Base-by-base conservation (phyloP, 2,888 invertebrate species). In the Thymelicus lineola region DNA sequence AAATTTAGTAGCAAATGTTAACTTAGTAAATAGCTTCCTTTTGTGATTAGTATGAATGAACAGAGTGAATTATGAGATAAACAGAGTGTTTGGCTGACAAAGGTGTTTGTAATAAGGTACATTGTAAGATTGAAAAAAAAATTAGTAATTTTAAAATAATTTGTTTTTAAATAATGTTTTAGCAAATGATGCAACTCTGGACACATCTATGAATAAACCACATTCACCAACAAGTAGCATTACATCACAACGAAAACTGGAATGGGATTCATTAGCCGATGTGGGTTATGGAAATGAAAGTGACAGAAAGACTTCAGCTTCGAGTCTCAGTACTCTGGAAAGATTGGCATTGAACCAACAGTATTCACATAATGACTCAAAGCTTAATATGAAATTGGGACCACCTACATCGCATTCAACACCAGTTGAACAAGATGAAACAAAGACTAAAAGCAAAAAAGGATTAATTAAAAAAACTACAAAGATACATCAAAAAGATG, bases 191-290 rank as follows among this genome's bases (percentile, higher is more conserved):
- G 84, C 82, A 45, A 78, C 85, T 35, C 75, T 92, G 69, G 93
- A 93, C 74, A 80, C 90, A 80, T 86, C 90, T 80, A 76, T 81
- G 62, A 86, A 94, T 74, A 87, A 91, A 70, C 86, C 87, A n/a
- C 83, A 94, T 35, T 96, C 97, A 7, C 97, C 97, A 0, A 95
- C 97, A 17, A 97, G 97, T 74, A 96, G 96, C 80, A 87, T 96
- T 0, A 95, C 96, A 64, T 96, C 97, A 0, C 96, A 95, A 79
- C 95, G 96, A 65, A 96, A 96, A 74, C 88, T 98, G 2, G 98
- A 98, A 90, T 98, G 98, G 98, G 98, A 98, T 83, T 97, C 97
- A 48, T 95, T 97, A 35, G 98, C 97, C 0, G 98, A 98, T 89
- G 97, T 98, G 58, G 98, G 98, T 0, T 98, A 97, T 85, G 94